Conservation (phyloP, 2,888 invertebrate genomes). For the Pseudolycoriella hygida region DNA sequence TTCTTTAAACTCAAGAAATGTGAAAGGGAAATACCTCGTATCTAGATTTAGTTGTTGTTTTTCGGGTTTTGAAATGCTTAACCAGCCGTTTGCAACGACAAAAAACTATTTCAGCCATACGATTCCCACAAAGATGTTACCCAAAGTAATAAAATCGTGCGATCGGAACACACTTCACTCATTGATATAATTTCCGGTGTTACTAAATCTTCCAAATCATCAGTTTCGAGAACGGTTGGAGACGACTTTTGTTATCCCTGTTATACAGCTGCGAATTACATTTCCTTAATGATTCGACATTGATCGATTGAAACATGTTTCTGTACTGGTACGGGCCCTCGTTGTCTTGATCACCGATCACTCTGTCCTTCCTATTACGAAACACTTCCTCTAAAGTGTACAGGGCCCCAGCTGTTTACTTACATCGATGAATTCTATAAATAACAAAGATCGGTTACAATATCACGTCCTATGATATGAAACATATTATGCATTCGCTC, state of each 20-base stretch:
- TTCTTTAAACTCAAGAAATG: too few species aligned
- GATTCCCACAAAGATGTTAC: conserved; percentile 99
- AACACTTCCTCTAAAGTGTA: conserved; percentile 98
- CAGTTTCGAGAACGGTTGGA: conserved; percentile 90
- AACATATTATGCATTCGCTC: too few species aligned
- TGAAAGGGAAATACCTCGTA: conserved; percentile 49
- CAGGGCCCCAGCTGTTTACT: conserved; percentile 88
- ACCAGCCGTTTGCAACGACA: conserved; percentile 71
- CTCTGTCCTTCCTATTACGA: conserved; percentile 93
- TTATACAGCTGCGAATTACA: conserved; percentile 86
- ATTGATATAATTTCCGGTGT: conserved; percentile 85
- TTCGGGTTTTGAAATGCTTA: conserved; percentile 88
- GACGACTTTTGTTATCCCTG: conserved; percentile 80
- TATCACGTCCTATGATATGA: too few species aligned
- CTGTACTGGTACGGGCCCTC: conserved; percentile 98
- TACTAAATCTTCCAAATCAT: conserved; percentile 92
- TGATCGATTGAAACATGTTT: conserved; percentile 86
- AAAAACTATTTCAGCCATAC: conserved; percentile 93
- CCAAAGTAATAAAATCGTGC: conserved; percentile 96
- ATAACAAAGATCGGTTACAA: too few species aligned
- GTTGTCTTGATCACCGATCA: conserved; percentile 97
- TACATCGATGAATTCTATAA: conserved; percentile 94
- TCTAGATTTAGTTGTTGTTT: conserved; percentile 95
- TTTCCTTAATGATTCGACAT: conserved; percentile 95
- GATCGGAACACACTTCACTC: conserved; percentile 89